Conservation (phyloP, 2,888 invertebrate species). For the Agrotis ipsilon region DNA sequence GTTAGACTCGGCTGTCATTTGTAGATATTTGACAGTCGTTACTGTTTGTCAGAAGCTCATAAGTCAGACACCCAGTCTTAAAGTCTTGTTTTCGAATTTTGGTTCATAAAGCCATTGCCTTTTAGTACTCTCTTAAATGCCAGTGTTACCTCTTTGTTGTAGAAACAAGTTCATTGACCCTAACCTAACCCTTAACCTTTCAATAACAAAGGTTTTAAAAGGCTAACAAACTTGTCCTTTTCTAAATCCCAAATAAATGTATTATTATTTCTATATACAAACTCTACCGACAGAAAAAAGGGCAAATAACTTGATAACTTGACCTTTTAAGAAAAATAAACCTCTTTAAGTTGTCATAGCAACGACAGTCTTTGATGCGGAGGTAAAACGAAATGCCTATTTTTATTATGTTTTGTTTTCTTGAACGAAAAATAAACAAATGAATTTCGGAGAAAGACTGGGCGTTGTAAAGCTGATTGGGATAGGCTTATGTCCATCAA, state of each 20-base stretch:
- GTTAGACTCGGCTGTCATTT: no score
- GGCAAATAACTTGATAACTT: neutral
- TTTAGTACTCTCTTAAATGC: neutral
- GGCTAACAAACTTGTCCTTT: conserved; percentile 7
- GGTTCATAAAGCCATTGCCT: no score
- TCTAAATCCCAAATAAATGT: neutral
- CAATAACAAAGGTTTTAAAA: neutral
- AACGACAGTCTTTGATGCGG: neutral
- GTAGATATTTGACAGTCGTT: no score
- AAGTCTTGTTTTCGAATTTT: no score
- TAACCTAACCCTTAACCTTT: neutral
- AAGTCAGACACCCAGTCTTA: no score
- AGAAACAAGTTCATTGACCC: neutral
- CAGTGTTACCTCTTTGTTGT: neutral
- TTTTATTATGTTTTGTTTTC: neutral
- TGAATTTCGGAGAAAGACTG: neutral
- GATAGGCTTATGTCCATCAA: no score
- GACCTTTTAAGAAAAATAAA: neutral
- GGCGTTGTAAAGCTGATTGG: neutral
- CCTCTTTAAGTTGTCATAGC: neutral
- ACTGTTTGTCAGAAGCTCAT: no score
- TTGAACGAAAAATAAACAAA: neutral
- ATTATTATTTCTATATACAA: neutral
- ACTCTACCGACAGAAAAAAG: neutral
- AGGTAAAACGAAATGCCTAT: neutral